Conservation (phyloP, 37 sponge, comb jelly and placozoan species). For the Ianthella basta region DNA sequence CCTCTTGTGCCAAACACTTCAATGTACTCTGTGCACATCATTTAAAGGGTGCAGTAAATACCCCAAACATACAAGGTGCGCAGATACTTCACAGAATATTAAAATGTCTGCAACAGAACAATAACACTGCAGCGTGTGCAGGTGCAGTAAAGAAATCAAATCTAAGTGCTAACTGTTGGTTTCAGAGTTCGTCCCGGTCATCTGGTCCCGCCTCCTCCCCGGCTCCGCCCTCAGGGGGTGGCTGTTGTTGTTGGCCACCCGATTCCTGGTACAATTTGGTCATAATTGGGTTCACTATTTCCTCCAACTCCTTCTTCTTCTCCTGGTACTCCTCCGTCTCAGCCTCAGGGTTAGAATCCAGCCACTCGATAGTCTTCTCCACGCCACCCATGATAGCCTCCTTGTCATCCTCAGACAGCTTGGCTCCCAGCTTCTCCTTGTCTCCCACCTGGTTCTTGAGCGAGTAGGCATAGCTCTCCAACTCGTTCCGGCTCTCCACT, state of each 20-base stretch:
- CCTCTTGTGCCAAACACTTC: no score
- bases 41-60: no score
- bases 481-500: conserved; percentile 91
- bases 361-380: conserved; percentile 85
- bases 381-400: conserved; percentile 78
- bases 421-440: conserved; percentile 92
- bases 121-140: not conserved
- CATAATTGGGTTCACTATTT: conserved; percentile 93
- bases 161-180: not conserved
- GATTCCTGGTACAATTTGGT: conserved; percentile 87
- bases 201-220: conserved; percentile 6
- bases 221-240: conserved; percentile 23
- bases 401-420: conserved; percentile 93
- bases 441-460: conserved; percentile 94
- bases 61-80: not conserved
- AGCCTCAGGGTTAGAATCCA: conserved; percentile 87
- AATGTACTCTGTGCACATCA: no score
- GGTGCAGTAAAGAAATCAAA: not conserved
- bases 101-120: not conserved
- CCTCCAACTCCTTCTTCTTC: conserved; percentile 96
- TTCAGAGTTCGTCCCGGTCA: conserved; percentile 70
- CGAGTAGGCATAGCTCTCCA: conserved; percentile 92
- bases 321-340: conserved; percentile 79
- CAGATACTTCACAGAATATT: not conserved
- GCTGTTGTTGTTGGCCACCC: conserved; percentile 60